Evolutionary conservation across 2,888 invertebrate genomes (phyloP).

Genomic region (Xylophagus ater): DNA sequence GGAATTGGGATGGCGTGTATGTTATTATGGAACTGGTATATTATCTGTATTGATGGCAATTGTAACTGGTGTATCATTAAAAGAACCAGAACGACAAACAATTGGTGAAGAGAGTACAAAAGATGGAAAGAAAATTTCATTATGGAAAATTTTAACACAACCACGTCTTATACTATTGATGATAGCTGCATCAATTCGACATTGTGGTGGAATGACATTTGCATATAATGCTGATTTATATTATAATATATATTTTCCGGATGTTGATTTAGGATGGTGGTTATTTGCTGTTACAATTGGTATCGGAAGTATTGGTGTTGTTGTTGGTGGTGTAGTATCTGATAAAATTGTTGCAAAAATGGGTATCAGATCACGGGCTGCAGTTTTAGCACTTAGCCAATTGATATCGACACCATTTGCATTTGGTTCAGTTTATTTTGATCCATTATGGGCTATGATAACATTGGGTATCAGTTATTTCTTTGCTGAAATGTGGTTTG

Average conservation of each 20-base stretch:
- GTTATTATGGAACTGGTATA: slow-evolving; percentile 70
- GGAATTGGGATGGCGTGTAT: slow-evolving; percentile 71
- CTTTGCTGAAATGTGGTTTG: slow-evolving; percentile 93
- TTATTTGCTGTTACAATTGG: slow-evolving; percentile 78
- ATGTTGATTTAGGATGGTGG: slow-evolving; percentile 84
- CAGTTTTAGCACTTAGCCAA: slow-evolving; percentile 71
- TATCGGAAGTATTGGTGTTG: slow-evolving; percentile 59
- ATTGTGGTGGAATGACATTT: slow-evolving; percentile 83
- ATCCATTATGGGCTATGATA: slow-evolving; percentile 76
- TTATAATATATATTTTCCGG: slow-evolving; percentile 79
- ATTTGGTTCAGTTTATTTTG: slow-evolving; percentile 73
- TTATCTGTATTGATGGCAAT: slow-evolving; percentile 59
- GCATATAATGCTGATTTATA: slow-evolving; percentile 86
- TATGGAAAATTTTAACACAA: slow-evolving; percentile 67
- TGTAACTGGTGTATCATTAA: slow-evolving; percentile 61
- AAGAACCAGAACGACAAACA: slow-evolving; percentile 63
- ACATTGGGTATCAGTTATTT: slow-evolving; percentile 80
- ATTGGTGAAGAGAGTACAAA: slow-evolving; percentile 54
- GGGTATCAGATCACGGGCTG: slow-evolving; percentile 71
- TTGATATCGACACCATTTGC: slow-evolving; percentile 73
- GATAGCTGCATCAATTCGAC: slow-evolving; percentile 77
- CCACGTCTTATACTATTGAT: slow-evolving; percentile 70
- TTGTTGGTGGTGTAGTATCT: slow-evolving; percentile 62
- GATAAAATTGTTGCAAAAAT: slow-evolving; percentile 80
- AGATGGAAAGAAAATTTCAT: slow-evolving; percentile 45